These are phyloP conservation scores for Syritta pipiens DNA, from an alignment of 2,888 invertebrate genomes.

Conservation along the genomic window DNA sequence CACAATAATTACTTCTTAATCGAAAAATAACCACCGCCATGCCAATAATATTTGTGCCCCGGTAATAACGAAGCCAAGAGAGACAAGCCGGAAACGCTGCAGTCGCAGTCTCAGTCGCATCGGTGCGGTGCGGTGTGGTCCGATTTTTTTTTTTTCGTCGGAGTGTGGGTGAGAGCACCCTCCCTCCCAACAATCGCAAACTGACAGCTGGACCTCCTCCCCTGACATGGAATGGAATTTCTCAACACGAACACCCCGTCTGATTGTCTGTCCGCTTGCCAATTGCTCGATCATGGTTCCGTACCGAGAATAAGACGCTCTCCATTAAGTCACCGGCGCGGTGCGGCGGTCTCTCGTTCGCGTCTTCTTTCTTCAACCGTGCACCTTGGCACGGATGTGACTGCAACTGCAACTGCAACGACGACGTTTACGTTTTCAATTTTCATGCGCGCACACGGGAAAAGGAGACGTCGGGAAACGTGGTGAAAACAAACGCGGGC, in stretches of 20 bases:
- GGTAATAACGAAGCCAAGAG: constrained; percentile 18
- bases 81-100: constrained; percentile 14
- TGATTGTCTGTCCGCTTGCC: constrained; percentile 40
- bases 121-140: not conserved
- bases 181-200: constrained; percentile 47
- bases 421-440: constrained; percentile 47
- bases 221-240: constrained; percentile 42
- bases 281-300: constrained; percentile 51
- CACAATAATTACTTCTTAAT: constrained; percentile 68
- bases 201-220: constrained; percentile 52
- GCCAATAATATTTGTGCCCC: constrained; percentile 59
- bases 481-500: constrained; percentile 9
- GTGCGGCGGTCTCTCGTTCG: constrained; percentile 3
- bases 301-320: not conserved
- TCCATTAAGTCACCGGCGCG: not conserved
- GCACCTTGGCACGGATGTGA: constrained; percentile 27
- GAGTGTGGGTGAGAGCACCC: not conserved
- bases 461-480: not conserved
- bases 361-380: constrained; percentile 14
- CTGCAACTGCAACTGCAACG: constrained; percentile 1
- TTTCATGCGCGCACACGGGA: constrained; percentile 40
- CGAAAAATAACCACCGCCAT: constrained; percentile 62
- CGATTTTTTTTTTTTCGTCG: not conserved
- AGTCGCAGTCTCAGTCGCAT: constrained; percentile 27
- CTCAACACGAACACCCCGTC: constrained; percentile 24